Evolutionary conservation across 2,113 vertebrate species (phyloP), one percentile per base, ranked within the genome.

Genomic region (Tangachromis dhanisi): DNA sequence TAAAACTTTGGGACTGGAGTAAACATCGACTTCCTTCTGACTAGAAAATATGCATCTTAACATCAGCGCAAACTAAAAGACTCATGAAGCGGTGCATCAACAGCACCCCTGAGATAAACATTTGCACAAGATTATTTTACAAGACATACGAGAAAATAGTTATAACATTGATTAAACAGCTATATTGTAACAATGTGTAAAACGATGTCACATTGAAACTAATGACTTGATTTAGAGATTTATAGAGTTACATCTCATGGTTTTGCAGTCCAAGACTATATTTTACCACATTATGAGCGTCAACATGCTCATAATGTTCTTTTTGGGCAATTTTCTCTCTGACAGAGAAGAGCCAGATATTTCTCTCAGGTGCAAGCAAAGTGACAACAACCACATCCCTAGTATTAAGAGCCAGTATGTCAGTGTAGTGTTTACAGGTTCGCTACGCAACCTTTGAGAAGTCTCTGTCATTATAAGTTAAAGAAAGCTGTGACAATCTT

Each of bases 1-100:
- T 35, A 49, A 61, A 83, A 73, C 29, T 89, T 54, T 17, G 45
- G 19, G 26, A 33, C 79, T 11, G 78, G 33, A 57, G 61, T 87
- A 68, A 86, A 93, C 63, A 79, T 29, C 5, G 3, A 4, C 51
- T 68, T 83, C 53, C 83, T 88, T 9, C 80, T 40, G 59, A 84
- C 59, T 53, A 51, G 33, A 84, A 24, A 33, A 81, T 45, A 54
- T 24, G 11, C 42, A 9, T 66, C 19, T 29, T 83, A 21, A 84
- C 89, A 66, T 55, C 29, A 8, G 78, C 4, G 5, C 45, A 80
- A 71, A 66, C 38, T 81, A 53, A 45, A 66, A 76, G 19, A 81
- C 53, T 21, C 19, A 29, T 2, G 8, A 26, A 85, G 19, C 11
- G 2, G 24, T 53, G 26, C 45, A 68, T n/a, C 16, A 80, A 51